phyloP scores from a whole-genome alignment of 2,797 vertebrate genomes.

The Fratercula arctica region DNA sequence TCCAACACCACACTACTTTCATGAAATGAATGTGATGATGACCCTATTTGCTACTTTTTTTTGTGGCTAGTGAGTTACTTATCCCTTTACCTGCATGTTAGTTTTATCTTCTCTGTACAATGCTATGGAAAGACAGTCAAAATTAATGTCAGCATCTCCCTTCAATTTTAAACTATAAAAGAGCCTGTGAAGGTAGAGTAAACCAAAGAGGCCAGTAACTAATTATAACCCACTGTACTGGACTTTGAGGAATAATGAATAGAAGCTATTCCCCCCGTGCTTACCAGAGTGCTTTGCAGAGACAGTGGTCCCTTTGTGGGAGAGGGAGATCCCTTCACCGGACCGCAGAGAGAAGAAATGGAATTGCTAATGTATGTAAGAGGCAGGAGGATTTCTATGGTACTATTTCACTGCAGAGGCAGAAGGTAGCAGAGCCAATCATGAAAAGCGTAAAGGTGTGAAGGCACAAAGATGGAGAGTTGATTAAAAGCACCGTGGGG shows the following conservation, averaged over 20 bases:
- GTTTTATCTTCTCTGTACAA: constrained; percentile 7
- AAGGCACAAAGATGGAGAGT: constrained; percentile 64
- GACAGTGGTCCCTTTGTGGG: constrained; percentile 47
- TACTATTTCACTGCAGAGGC: constrained; percentile 58
- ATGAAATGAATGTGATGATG: constrained; percentile 41
- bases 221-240: constrained; percentile 52
- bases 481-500: constrained; percentile 66
- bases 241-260: constrained; percentile 48
- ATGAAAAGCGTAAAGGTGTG: constrained; percentile 66
- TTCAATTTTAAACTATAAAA: constrained; percentile 40
- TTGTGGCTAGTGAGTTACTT: constrained; percentile 21
- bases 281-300: neutral
- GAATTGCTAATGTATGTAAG: constrained; percentile 62
- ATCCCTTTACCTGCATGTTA: neutral
- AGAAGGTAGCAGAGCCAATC: constrained; percentile 66
- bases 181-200: constrained; percentile 36
- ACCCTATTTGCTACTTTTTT: constrained; percentile 1
- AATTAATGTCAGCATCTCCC: constrained; percentile 49
- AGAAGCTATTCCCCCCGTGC: neutral
- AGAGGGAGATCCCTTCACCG: constrained; percentile 56
- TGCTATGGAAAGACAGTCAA: neutral
- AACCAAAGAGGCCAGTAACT: constrained; percentile 50
- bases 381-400: constrained; percentile 55
- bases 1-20: constrained; percentile 7
- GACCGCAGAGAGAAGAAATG: constrained; percentile 64